Conservation (phyloP, 2,888 invertebrate species). For the Chydorus sphaericus region DNA sequence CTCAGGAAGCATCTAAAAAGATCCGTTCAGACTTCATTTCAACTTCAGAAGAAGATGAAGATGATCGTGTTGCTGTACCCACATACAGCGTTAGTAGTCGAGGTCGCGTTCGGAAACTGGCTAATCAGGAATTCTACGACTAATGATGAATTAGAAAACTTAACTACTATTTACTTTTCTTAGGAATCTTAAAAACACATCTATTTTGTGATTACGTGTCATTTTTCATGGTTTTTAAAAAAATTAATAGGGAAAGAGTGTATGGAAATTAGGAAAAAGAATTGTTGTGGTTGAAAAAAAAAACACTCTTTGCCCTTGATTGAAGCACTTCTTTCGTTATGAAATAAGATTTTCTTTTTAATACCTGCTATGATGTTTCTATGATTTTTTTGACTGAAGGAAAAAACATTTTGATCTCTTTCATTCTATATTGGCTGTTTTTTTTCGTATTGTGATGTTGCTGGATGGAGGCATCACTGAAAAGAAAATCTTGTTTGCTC, state of each 20-base stretch:
- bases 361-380: too few species aligned
- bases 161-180: neutral
- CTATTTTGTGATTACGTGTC: neutral
- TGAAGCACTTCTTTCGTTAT: too few species aligned
- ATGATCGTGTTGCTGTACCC: slow-evolving; percentile 19
- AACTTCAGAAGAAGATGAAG: slow-evolving; percentile 22
- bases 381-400: too few species aligned
- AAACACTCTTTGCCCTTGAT: too few species aligned
- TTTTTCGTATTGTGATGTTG: neutral
- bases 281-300: slow-evolving; percentile 28
- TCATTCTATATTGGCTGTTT: neutral
- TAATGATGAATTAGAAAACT: neutral
- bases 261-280: slow-evolving; percentile 27
- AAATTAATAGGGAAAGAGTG: neutral
- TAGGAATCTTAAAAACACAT: neutral
- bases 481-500: too few species aligned
- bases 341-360: too few species aligned
- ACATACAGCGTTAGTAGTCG: slow-evolving; percentile 51
- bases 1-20: slow-evolving; percentile 2
- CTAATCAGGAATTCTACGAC: neutral
- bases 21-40: neutral
- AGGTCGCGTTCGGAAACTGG: slow-evolving; percentile 68
- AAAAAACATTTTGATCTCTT: too few species aligned
- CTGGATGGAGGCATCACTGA: neutral
- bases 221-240: neutral